phyloP scores from a whole-genome alignment of 2,888 invertebrate genomes.

The Diaphora mendica region DNA sequence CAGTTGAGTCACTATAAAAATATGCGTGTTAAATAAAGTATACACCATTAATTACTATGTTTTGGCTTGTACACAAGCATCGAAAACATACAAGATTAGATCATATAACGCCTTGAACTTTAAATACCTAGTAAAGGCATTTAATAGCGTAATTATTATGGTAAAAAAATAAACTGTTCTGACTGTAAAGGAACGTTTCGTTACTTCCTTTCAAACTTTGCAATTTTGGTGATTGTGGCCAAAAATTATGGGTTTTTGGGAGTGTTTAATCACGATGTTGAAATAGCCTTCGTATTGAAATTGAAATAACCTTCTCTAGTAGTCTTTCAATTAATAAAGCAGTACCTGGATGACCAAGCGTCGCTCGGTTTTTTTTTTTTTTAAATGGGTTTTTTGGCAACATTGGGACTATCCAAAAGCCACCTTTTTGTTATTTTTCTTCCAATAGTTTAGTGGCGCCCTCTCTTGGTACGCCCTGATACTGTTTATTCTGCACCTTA shows the following conservation, averaged over 20 bases:
- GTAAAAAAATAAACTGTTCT: conserved; percentile 33
- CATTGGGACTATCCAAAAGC: no score
- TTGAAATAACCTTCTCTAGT: no score
- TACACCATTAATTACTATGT: neutral
- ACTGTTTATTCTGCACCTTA: no score
- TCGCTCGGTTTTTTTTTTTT: no score
- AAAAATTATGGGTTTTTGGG: conserved; percentile 4
- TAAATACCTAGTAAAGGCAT: conserved; percentile 31
- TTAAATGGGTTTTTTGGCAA: no score
- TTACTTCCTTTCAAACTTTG: conserved; percentile 32
- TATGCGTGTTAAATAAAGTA: neutral
- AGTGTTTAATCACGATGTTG: conserved; percentile 3
- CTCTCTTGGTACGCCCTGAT: no score
- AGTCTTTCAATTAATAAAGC: no score
- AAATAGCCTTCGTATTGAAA: neutral
- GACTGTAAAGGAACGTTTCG: conserved; percentile 13
- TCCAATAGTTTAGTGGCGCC: no score
- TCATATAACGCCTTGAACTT: conserved; percentile 48
- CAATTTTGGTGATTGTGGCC: conserved; percentile 8
- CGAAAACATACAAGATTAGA: conserved; percentile 28
- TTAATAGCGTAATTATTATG: conserved; percentile 21
- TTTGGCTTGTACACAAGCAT: neutral
- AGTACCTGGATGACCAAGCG: no score
- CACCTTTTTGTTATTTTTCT: no score
- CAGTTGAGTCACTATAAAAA: neutral